phyloP scores from a whole-genome alignment of 2,113 vertebrate genomes.

The Piprites chloris region DNA sequence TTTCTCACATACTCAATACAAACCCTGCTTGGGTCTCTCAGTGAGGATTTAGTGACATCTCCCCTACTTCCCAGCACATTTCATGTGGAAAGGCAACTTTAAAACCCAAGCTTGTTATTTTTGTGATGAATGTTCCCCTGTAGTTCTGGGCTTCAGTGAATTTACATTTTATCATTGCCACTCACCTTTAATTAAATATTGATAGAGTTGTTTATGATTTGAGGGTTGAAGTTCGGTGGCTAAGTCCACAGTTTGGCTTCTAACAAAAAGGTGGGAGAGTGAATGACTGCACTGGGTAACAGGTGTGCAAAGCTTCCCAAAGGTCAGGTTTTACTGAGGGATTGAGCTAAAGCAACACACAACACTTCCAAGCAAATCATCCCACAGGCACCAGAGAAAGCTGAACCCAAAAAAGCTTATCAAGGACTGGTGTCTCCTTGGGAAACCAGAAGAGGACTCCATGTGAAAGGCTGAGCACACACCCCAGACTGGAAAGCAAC shows the following conservation, averaged over 20 bases:
- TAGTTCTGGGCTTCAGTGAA: neutral
- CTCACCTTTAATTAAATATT: neutral
- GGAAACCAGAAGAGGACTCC: neutral
- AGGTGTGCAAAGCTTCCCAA: fast-evolving
- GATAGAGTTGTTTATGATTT: neutral
- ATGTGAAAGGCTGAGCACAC: neutral
- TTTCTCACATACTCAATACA: neutral
- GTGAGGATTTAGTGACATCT: neutral
- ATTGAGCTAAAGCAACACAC: neutral
- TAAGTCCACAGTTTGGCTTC: neutral
- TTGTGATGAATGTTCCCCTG: neutral
- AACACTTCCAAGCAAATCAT: neutral
- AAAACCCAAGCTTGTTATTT: neutral
- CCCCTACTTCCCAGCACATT: neutral
- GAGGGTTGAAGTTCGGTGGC: neutral
- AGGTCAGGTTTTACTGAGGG: fast-evolving
- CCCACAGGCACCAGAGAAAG: neutral
- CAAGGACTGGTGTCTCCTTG: neutral
- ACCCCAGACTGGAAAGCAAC: neutral
- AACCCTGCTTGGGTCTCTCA: neutral
- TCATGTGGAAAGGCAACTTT: neutral
- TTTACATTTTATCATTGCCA: neutral
- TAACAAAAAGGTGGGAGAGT: neutral
- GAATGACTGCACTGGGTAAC: fast-evolving
- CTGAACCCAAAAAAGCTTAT: neutral